Evolutionary conservation across 2,113 vertebrate genomes (phyloP).

Genomic region (Clarias gariepinus): DNA sequence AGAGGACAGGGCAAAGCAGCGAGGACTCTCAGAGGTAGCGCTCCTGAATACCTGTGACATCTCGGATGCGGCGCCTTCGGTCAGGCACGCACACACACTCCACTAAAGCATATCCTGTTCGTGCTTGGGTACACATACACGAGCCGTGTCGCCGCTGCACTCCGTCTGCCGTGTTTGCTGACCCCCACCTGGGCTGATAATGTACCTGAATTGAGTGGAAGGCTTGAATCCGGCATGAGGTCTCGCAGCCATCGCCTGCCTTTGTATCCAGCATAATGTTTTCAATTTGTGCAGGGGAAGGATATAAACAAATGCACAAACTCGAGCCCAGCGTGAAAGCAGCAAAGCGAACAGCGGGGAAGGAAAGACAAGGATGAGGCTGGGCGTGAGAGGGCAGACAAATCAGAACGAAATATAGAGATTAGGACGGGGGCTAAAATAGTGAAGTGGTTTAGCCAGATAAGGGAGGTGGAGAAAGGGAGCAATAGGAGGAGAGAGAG

Average conservation of each 20-base stretch:
- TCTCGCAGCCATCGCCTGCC: slow-evolving; percentile 27
- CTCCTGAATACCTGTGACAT: slow-evolving; percentile 30
- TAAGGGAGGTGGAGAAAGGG: slow-evolving; percentile 40
- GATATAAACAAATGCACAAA: slow-evolving; percentile 51
- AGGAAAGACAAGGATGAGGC: slow-evolving; percentile 18
- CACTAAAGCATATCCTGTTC: slow-evolving; percentile 16
- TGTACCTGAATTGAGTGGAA: slow-evolving; percentile 36
- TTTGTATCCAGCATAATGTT: slow-evolving; percentile 34
- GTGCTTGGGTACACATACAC: not conserved
- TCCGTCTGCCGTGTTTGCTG: slow-evolving; percentile 20
- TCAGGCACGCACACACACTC: slow-evolving; percentile 23
- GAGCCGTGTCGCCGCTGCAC: not conserved
- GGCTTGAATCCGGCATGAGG: slow-evolving; percentile 25
- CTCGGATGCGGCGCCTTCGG: slow-evolving; percentile 20
- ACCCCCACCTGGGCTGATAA: slow-evolving; percentile 34
- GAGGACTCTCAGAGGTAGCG: slow-evolving; percentile 34
- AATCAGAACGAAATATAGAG: slow-evolving; percentile 35
- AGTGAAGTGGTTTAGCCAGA: slow-evolving; percentile 47
- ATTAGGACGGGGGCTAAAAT: slow-evolving; percentile 42
- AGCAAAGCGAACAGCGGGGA: slow-evolving; percentile 43
- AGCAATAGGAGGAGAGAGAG: slow-evolving; percentile 18
- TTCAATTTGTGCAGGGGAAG: slow-evolving; percentile 46
- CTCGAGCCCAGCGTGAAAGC: slow-evolving; percentile 22
- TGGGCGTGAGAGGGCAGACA: slow-evolving; percentile 1
- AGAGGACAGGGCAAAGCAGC: slow-evolving; percentile 39